Evolutionary conservation across 2,113 vertebrate genomes (phyloP).

Genomic region (Rhombomys opimus): DNA sequence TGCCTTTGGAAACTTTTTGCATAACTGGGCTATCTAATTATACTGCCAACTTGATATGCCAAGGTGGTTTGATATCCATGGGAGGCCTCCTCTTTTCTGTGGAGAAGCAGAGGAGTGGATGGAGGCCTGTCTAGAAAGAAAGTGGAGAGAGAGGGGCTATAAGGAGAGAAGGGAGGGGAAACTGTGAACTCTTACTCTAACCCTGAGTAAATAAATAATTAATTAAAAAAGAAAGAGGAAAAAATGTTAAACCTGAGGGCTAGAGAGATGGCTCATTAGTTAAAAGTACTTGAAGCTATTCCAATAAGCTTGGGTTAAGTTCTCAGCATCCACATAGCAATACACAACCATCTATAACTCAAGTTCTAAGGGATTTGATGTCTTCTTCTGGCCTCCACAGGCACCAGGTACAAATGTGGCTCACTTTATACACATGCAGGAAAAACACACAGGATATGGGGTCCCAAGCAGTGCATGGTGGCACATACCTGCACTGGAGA

Average conservation of each 20-base stretch:
- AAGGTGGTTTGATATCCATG: neutral
- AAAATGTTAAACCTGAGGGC: conserved; percentile 16
- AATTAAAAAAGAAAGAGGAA: neutral
- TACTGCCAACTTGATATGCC: neutral
- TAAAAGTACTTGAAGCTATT: neutral
- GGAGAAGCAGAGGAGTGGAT: neutral
- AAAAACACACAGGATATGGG: neutral
- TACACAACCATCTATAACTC: neutral
- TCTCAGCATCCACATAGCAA: neutral
- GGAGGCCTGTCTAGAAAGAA: neutral
- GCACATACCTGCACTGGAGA: too few relatives aligned
- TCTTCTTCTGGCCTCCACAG: neutral
- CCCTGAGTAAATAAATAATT: neutral
- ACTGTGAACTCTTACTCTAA: neutral
- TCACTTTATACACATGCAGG: neutral
- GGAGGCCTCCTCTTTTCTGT: neutral
- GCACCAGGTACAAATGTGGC: neutral
- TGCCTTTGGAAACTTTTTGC: neutral
- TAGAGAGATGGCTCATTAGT: neutral
- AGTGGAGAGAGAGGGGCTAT: neutral
- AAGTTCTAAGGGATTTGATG: neutral
- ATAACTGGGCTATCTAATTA: neutral
- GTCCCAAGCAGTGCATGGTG: neutral
- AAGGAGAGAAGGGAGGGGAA: neutral
- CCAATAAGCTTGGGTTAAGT: neutral